Evolutionary conservation across 64 coral and sea anemone species (phyloP).

Genomic region (Dendronephthya gigantea): DNA sequence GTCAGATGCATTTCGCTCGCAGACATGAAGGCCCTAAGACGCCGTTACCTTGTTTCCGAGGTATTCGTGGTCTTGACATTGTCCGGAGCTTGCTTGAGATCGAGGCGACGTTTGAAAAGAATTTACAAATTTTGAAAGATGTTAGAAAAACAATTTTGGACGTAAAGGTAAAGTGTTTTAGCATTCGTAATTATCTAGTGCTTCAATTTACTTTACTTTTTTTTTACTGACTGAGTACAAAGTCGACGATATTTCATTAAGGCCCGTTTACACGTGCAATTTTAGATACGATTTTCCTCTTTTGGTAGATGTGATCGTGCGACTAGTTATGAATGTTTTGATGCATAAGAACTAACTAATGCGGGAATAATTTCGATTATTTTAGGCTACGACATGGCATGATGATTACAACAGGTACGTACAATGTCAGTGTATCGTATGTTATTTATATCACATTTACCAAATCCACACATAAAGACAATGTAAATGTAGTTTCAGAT

Average conservation of each 20-base stretch:
- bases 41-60: conserved; percentile 86
- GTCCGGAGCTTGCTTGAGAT: conserved; percentile 87
- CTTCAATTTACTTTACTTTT: no score
- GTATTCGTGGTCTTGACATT: conserved; percentile 74
- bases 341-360: no score
- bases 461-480: background rate
- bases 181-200: background rate
- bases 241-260: no score
- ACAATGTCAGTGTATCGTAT: background rate
- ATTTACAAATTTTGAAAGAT: conserved; percentile 83
- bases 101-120: conserved; percentile 97
- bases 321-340: no score
- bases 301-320: background rate
- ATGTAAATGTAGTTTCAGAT: no score
- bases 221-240: no score
- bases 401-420: conserved; percentile 98
- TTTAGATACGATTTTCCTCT: no score
- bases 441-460: background rate
- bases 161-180: conserved; percentile 58
- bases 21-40: conserved; percentile 79
- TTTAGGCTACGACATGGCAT: conserved; percentile 96
- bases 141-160: conserved; percentile 95
- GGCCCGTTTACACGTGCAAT: no score
- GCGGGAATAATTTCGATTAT: conserved; percentile 4
- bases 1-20: conserved; percentile 95